Evolutionary conservation across 2,113 vertebrate species (phyloP).

Genomic region (Passer montanus): DNA sequence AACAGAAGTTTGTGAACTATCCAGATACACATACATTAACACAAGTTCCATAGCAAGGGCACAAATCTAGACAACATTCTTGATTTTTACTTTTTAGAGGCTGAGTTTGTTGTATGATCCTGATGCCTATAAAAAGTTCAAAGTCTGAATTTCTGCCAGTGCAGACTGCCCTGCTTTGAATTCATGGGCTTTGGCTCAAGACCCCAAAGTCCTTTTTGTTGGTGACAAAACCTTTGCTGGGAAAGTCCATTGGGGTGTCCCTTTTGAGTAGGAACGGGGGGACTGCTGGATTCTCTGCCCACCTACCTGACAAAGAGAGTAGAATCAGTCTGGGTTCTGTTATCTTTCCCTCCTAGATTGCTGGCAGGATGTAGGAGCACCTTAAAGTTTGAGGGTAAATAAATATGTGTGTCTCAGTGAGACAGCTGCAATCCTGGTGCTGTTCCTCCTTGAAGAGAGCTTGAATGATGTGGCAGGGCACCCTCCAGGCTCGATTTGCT

Average conservation of each 20-base stretch:
- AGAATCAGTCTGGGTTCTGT: background rate
- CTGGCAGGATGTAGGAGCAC: background rate
- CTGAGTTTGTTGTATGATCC: background rate
- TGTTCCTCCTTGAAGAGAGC: background rate
- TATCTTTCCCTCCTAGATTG: background rate
- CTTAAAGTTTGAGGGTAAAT: background rate
- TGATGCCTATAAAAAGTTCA: background rate
- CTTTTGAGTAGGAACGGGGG: background rate
- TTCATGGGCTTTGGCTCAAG: background rate
- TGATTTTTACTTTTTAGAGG: background rate
- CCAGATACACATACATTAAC: background rate
- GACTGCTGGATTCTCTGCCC: background rate
- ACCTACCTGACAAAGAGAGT: background rate
- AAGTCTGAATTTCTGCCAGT: background rate
- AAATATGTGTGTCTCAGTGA: background rate
- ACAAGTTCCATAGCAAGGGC: background rate
- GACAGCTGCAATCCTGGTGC: background rate
- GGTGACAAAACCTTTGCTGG: background rate
- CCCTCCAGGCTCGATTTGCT: background rate
- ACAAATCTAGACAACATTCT: background rate
- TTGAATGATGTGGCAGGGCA: background rate
- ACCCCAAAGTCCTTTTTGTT: background rate
- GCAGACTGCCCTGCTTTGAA: fast-evolving
- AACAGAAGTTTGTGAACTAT: background rate
- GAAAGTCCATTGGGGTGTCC: background rate